These are phyloP conservation scores for Sciurus vulgaris DNA, from an alignment of 2,797 vertebrate genomes.

Conservation along the genomic window DNA sequence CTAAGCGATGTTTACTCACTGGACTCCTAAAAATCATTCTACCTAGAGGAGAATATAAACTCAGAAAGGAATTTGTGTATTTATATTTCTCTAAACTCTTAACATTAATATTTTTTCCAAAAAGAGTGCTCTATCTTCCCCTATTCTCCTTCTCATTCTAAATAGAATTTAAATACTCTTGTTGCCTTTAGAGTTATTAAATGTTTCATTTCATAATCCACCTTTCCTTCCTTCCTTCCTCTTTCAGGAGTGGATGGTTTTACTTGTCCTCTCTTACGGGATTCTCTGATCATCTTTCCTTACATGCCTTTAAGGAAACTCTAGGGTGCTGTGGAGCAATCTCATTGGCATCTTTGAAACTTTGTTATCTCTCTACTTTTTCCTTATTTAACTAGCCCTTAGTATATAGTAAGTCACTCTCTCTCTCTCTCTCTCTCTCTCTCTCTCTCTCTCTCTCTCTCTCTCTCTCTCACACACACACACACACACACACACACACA, in stretches of 20 bases:
- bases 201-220: background rate
- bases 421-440: background rate
- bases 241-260: background rate
- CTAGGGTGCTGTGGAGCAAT: background rate
- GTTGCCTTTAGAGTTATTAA: background rate
- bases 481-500: no score
- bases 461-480: background rate
- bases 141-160: background rate
- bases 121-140: background rate
- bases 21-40: background rate
- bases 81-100: background rate
- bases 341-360: background rate
- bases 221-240: accelerated
- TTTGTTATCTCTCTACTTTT: background rate
- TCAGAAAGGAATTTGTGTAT: background rate
- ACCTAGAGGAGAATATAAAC: background rate
- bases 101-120: background rate
- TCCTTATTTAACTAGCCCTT: background rate
- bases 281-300: background rate
- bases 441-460: background rate
- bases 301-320: background rate
- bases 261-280: background rate
- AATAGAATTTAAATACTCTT: background rate
- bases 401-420: background rate
- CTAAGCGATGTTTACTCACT: background rate